Evolutionary conservation across 1,140 invertebrate species (phyloP).

Genomic region (Vanessa atalanta): DNA sequence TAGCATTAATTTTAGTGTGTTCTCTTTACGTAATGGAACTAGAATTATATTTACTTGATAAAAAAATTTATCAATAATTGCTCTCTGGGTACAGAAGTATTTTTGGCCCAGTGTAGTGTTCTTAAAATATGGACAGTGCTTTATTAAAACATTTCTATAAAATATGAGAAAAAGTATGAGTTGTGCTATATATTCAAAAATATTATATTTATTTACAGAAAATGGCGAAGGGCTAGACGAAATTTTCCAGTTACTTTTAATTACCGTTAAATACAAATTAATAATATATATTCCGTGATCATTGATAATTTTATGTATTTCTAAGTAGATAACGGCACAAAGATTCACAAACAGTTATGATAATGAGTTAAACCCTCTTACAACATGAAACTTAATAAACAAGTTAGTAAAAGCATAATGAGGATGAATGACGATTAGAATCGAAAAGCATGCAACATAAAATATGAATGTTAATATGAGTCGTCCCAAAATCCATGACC

Average conservation of each 20-base stretch:
- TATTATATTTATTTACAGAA: conserved; percentile 6
- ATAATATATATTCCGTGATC: neutral
- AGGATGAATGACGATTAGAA: neutral
- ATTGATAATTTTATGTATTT: neutral
- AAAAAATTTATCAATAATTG: neutral
- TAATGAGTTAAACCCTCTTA: neutral
- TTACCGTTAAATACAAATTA: neutral
- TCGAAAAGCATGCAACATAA: conserved; percentile 18
- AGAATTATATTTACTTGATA: no score
- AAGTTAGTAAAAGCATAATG: conserved; percentile 31
- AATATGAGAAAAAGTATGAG: conserved; percentile 6
- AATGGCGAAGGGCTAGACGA: neutral
- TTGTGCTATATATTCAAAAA: neutral
- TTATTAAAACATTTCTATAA: neutral
- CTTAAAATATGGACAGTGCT: neutral
- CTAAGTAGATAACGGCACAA: neutral
- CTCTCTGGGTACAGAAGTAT: neutral
- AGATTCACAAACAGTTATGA: neutral
- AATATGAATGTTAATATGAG: neutral
- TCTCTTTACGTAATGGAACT: no score
- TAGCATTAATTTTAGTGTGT: no score
- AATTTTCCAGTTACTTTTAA: neutral
- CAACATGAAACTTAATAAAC: neutral
- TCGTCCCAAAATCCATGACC: neutral
- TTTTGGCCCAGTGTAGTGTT: neutral